Percentiles rank a stretch among this genome's conserved stretches.
phyloP scores from a whole-genome alignment of 2,888 invertebrate species.

The Drosophila tanythrix region DNA sequence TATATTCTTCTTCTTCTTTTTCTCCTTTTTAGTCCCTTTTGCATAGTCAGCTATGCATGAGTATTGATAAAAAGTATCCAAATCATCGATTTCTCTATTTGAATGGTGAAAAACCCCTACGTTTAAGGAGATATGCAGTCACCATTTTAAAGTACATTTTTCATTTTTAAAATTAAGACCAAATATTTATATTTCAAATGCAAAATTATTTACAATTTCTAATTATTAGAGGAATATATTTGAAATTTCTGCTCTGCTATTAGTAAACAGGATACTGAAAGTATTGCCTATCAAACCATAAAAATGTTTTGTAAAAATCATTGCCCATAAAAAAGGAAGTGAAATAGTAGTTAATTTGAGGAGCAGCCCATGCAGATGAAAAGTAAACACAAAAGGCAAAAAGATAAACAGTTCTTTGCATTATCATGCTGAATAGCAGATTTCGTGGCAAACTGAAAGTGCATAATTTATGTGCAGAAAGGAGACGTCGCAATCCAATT shows the following conservation, averaged over 20 bases:
- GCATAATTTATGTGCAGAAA: constrained; percentile 55
- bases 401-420: constrained; percentile 39
- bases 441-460: constrained; percentile 21
- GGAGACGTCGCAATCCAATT: constrained; percentile 19
- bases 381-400: constrained; percentile 27
- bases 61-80: neutral
- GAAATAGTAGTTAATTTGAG: neutral
- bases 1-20: neutral
- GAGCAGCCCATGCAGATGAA: constrained; percentile 10
- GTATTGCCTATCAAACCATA: neutral
- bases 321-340: neutral
- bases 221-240: neutral
- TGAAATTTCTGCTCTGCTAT: neutral
- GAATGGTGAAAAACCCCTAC: neutral
- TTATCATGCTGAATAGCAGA: constrained; percentile 53
- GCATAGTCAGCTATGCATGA: neutral
- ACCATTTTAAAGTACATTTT: neutral
- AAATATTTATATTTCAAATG: neutral
- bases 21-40: neutral
- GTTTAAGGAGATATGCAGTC: neutral
- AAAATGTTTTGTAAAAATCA: neutral
- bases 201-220: neutral
- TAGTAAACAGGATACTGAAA: neutral
- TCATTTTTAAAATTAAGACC: neutral
- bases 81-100: neutral